phyloP scores from a whole-genome alignment of 64 coral and sea anemone genomes.

The Stichodactyla helianthus region DNA sequence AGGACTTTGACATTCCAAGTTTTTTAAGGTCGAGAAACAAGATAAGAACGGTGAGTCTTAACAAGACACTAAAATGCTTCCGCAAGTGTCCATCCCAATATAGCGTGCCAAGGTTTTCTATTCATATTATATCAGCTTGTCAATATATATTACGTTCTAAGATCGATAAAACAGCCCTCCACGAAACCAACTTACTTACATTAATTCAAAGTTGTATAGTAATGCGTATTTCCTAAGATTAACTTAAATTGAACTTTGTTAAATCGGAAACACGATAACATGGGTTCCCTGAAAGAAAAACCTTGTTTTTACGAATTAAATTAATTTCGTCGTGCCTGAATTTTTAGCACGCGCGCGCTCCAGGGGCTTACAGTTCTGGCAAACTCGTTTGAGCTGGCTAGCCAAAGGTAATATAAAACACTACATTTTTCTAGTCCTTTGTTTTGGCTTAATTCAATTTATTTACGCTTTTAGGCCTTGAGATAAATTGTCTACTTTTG shows the following conservation, averaged over 20 bases:
- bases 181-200: slow-evolving; percentile 7
- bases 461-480: no score
- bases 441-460: no score
- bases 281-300: background rate
- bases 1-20: slow-evolving; percentile 9
- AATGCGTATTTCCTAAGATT: slow-evolving; percentile 2
- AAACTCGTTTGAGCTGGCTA: no score
- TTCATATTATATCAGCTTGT: background rate
- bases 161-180: background rate
- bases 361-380: no score
- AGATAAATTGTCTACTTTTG: no score
- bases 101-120: background rate
- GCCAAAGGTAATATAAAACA: no score
- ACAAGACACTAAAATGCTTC: background rate
- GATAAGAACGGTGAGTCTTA: slow-evolving; percentile 2
- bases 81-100: background rate
- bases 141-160: background rate
- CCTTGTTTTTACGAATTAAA: background rate
- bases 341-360: background rate
- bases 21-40: background rate
- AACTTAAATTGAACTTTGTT: slow-evolving; percentile 16
- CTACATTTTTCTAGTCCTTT: no score
- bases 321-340: background rate
- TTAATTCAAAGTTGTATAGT: background rate
- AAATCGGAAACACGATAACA: slow-evolving; percentile 11